Percentiles rank a stretch among this genome's conserved stretches.
phyloP scores from a whole-genome alignment of 2,888 invertebrate species.

The Cephus nigrinus region DNA sequence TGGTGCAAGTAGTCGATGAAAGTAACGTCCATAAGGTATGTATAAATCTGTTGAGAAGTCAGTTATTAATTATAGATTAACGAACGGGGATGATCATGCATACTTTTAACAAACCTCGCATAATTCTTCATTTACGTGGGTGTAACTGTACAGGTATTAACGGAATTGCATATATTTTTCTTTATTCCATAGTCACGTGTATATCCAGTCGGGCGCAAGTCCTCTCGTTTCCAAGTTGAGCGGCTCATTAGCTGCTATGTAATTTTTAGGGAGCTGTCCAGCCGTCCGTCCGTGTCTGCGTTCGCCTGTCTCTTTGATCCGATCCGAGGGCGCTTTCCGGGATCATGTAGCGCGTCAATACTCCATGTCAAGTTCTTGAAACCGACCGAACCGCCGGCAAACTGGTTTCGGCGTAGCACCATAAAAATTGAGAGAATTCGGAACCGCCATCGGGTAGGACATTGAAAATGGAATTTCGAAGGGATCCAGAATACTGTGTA shows the following conservation, averaged over 20 bases:
- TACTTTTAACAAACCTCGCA: not conserved
- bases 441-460: constrained; percentile 19
- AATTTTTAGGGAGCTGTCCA: constrained; percentile 31
- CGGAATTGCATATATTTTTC: not conserved
- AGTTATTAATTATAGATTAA: not conserved
- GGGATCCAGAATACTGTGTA: not conserved
- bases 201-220: constrained; percentile 6
- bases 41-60: not conserved
- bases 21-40: not conserved
- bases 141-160: not conserved
- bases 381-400: constrained; percentile 42
- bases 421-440: constrained; percentile 43
- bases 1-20: not conserved
- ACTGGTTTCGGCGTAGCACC: constrained; percentile 48
- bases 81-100: not conserved
- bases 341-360: constrained; percentile 32
- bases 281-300: constrained; percentile 11
- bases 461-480: not conserved
- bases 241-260: constrained; percentile 36
- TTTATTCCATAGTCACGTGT: not conserved
- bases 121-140: not conserved
- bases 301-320: constrained; percentile 41
- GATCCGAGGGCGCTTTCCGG: constrained; percentile 44
- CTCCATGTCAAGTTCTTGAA: constrained; percentile 9
- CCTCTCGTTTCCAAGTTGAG: constrained; percentile 6